These are phyloP conservation scores for Philotrypesis tridentata DNA, from an alignment of 1,140 invertebrate species.

Conservation along the genomic window DNA sequence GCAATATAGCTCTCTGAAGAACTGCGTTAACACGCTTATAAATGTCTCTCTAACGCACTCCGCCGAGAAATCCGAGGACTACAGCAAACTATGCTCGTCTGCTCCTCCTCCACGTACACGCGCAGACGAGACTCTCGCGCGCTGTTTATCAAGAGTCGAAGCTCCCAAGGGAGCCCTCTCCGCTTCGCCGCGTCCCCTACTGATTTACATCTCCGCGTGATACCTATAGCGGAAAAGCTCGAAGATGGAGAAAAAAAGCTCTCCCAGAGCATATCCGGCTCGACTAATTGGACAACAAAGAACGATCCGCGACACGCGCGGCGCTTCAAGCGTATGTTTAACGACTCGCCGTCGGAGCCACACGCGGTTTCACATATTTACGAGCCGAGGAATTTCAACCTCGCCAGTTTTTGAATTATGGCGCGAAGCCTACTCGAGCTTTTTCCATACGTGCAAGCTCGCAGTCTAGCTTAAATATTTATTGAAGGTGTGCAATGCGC, in stretches of 20 bases:
- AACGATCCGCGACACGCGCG: neutral
- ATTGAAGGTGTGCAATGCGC: too few species aligned
- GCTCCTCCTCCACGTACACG: neutral
- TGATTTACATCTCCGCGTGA: slow-evolving; percentile 1
- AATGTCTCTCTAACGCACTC: too few species aligned
- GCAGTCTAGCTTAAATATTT: neutral
- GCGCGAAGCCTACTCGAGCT: neutral
- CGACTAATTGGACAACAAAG: slow-evolving; percentile 26
- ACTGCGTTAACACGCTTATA: too few species aligned
- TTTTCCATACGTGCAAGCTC: neutral
- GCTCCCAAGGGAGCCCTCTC: neutral
- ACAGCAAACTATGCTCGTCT: neutral
- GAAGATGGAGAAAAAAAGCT: slow-evolving; percentile 16
- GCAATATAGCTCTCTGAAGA: too few species aligned
- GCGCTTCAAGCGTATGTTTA: neutral
- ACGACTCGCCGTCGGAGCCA: neutral
- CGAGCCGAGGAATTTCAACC: neutral
- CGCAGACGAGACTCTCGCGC: neutral
- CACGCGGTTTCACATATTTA: neutral
- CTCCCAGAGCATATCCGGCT: neutral
- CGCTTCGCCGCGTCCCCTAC: neutral
- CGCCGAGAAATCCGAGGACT: neutral
- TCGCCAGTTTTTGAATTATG: neutral
- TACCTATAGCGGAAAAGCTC: neutral
- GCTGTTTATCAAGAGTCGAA: slow-evolving; percentile 21